Conservation (phyloP, 2,888 invertebrate genomes). For the Coenonympha arcania region DNA sequence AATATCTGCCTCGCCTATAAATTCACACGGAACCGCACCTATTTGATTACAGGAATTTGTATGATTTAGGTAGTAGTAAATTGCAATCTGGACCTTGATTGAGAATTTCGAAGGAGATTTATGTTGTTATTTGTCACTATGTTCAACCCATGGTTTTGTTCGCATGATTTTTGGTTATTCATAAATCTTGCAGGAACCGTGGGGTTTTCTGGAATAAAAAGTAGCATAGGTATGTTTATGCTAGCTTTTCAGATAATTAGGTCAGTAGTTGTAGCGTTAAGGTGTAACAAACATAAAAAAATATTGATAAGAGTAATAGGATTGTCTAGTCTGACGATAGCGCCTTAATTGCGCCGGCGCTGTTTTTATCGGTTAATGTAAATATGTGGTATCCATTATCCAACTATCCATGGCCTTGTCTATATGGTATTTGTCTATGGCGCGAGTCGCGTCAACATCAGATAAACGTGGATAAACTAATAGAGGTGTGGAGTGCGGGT, state of each 20-base stretch:
- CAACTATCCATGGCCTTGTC: constrained; percentile 13
- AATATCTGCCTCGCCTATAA: neutral
- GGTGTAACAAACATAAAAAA: too few species aligned
- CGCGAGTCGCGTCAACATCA: constrained; percentile 18
- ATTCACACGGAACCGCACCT: neutral
- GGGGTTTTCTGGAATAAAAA: too few species aligned
- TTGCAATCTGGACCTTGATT: neutral
- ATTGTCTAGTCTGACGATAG: too few species aligned
- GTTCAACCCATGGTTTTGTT: too few species aligned
- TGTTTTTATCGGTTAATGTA: constrained; percentile 4
- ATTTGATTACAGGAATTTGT: constrained; percentile 1
- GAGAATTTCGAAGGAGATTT: neutral
- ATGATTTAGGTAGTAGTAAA: neutral
- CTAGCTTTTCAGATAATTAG: too few species aligned
- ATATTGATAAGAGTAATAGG: too few species aligned
- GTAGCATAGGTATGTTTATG: too few species aligned
- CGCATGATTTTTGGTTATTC: too few species aligned
- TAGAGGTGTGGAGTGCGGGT: constrained; percentile 10
- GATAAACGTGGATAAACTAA: constrained; percentile 14
- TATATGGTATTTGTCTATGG: constrained; percentile 15
- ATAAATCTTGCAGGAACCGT: too few species aligned
- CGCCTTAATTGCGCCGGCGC: constrained; percentile 3
- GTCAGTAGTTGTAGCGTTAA: too few species aligned
- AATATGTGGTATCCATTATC: too few species aligned
- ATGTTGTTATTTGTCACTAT: neutral